phyloP scores from a whole-genome alignment of 2,113 vertebrate genomes.

The Cyphomyrus plagiostoma region DNA sequence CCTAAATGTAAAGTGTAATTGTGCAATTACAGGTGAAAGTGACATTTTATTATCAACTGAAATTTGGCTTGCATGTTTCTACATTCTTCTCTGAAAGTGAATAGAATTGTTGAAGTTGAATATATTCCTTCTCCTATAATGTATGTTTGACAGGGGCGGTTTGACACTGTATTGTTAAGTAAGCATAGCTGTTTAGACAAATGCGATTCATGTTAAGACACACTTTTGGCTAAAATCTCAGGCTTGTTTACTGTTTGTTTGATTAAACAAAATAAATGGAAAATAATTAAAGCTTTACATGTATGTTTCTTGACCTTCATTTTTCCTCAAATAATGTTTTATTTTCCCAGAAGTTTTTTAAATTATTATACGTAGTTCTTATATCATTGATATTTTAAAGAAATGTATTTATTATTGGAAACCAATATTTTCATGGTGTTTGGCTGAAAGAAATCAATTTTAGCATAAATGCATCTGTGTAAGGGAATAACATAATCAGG shows the following conservation, averaged over 20 bases:
- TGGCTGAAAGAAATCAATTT: neutral
- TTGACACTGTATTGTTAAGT: neutral
- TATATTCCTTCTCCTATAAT: constrained; percentile 10
- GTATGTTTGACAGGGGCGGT: neutral
- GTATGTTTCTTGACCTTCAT: neutral
- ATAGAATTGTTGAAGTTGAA: constrained; percentile 9
- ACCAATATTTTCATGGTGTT: neutral
- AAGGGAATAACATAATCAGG: neutral
- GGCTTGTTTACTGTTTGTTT: constrained; percentile 24
- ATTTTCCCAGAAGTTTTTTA: neutral
- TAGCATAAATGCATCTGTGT: neutral
- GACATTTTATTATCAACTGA: constrained; percentile 7
- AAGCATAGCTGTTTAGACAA: constrained; percentile 20
- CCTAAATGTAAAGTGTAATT: constrained; percentile 19
- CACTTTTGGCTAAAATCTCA: constrained; percentile 20
- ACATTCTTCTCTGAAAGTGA: neutral
- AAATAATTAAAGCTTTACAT: constrained; percentile 15
- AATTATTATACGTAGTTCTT: neutral
- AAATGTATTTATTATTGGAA: neutral
- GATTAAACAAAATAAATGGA: constrained; percentile 20
- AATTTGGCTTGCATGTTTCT: constrained; percentile 22
- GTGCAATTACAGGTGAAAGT: constrained; percentile 12
- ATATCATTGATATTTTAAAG: neutral
- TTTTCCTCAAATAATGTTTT: neutral
- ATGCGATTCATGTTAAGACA: constrained; percentile 2